These are phyloP conservation scores for Hydriomena furcata DNA, from an alignment of 2,888 invertebrate genomes.

Conservation along the genomic window DNA sequence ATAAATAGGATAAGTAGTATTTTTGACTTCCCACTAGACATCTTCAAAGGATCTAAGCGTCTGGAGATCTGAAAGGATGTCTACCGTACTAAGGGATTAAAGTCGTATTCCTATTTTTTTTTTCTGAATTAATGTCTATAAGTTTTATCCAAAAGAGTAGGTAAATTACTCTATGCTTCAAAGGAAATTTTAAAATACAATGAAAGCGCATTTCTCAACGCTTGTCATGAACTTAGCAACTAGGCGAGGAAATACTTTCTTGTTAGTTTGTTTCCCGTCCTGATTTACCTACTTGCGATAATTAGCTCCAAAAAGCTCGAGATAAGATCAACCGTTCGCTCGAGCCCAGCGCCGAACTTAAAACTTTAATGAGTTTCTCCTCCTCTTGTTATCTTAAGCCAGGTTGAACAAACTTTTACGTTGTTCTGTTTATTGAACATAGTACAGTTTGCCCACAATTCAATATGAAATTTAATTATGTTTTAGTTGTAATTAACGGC, in stretches of 20 bases:
- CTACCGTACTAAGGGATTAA: no score
- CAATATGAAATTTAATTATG: conserved; percentile 65
- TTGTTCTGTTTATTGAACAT: conserved; percentile 68
- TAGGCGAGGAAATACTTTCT: conserved; percentile 27
- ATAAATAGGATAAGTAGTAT: no score
- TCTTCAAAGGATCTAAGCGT: no score
- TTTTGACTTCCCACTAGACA: no score
- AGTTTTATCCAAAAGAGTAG: no score
- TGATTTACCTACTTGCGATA: conserved; percentile 48
- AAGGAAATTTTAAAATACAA: not conserved
- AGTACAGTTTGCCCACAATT: conserved; percentile 57
- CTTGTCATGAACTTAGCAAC: conserved; percentile 3
- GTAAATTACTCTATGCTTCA: no score
- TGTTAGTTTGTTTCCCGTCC: conserved; percentile 29
- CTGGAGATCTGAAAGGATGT: no score
- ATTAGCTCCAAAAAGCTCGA: conserved; percentile 52
- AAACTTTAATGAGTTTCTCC: conserved; percentile 79
- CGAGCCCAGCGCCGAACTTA: conserved; percentile 56
- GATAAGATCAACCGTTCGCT: conserved; percentile 61
- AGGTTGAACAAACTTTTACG: conserved; percentile 61
- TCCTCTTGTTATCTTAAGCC: conserved; percentile 71
- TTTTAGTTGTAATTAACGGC: conserved; percentile 66
- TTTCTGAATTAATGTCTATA: no score
- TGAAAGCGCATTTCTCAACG: not conserved
- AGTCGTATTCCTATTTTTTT: no score